Percentiles rank a stretch among this genome's conserved stretches.
These are phyloP conservation scores for Latrodectus hesperus DNA, from an alignment of 2,888 invertebrate genomes.

Conservation along the genomic window DNA sequence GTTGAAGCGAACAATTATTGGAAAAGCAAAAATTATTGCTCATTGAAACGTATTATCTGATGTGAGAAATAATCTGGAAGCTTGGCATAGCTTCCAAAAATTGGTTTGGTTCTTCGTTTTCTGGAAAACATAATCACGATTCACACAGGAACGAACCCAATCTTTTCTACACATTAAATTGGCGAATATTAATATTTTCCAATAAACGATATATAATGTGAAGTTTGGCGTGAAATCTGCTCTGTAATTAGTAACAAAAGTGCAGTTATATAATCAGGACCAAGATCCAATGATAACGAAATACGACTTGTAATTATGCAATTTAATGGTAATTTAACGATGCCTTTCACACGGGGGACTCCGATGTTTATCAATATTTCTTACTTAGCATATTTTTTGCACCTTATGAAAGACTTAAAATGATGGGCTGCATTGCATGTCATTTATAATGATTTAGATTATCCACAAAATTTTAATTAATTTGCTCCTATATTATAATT, in stretches of 20 bases:
- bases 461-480: too few relatives aligned
- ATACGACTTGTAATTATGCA: slow-evolving; percentile 43
- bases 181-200: slow-evolving; percentile 64
- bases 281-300: slow-evolving; percentile 43
- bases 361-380: not conserved
- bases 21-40: slow-evolving; percentile 64
- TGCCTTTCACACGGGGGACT: slow-evolving; percentile 2
- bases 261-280: slow-evolving; percentile 45
- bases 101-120: slow-evolving; percentile 42
- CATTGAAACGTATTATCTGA: slow-evolving; percentile 48
- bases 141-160: slow-evolving; percentile 60
- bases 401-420: not conserved
- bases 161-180: slow-evolving; percentile 66
- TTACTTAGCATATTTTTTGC: not conserved
- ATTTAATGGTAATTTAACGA: slow-evolving; percentile 62
- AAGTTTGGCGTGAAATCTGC: slow-evolving; percentile 56
- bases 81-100: slow-evolving; percentile 50
- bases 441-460: too few relatives aligned
- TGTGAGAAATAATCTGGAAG: slow-evolving; percentile 43
- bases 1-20: slow-evolving; percentile 66
- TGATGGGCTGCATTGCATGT: not conserved
- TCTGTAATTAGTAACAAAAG: slow-evolving; percentile 60
- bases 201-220: slow-evolving; percentile 63
- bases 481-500: too few relatives aligned
- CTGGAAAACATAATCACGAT: slow-evolving; percentile 47